Conservation (phyloP, 1,140 invertebrate genomes). For the Lerema accius region DNA sequence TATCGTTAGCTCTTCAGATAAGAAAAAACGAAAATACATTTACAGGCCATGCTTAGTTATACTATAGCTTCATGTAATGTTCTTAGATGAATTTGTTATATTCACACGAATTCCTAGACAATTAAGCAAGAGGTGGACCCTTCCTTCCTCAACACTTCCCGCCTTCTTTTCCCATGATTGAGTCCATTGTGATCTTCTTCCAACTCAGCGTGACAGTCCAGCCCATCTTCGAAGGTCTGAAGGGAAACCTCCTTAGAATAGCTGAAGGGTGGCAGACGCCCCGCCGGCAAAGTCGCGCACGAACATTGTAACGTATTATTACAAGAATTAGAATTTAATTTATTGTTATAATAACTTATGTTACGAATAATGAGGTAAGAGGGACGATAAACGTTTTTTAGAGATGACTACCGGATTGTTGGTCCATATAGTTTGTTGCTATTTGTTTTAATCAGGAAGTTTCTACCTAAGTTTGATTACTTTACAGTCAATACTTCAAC, state of each 20-base stretch:
- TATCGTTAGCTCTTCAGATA: too few relatives aligned
- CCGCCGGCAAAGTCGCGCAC: constrained; percentile 41
- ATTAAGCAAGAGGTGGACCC: constrained; percentile 10
- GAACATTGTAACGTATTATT: constrained; percentile 51
- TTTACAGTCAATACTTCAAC: too few relatives aligned
- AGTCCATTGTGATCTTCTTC: constrained; percentile 36
- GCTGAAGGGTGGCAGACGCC: constrained; percentile 44
- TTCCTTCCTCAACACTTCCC: constrained; percentile 20
- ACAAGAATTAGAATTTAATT: constrained; percentile 61
- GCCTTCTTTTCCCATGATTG: constrained; percentile 60
- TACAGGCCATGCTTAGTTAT: too few relatives aligned
- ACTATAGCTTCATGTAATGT: too few relatives aligned
- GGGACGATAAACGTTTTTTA: background rate
- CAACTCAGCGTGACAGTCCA: constrained; percentile 47
- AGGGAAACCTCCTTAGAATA: background rate
- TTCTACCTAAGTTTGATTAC: too few relatives aligned
- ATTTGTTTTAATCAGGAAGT: too few relatives aligned
- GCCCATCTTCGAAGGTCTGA: constrained; percentile 30
- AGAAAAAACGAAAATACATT: too few relatives aligned
- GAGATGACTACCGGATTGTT: background rate
- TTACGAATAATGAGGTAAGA: constrained; percentile 29
- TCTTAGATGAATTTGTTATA: too few relatives aligned
- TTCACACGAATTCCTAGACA: constrained; percentile 16
- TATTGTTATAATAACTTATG: constrained; percentile 48
- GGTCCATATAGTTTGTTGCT: background rate